These are phyloP conservation scores for Chaetodon trifascialis DNA, from an alignment of 2,113 vertebrate species.

Conservation along the genomic window DNA sequence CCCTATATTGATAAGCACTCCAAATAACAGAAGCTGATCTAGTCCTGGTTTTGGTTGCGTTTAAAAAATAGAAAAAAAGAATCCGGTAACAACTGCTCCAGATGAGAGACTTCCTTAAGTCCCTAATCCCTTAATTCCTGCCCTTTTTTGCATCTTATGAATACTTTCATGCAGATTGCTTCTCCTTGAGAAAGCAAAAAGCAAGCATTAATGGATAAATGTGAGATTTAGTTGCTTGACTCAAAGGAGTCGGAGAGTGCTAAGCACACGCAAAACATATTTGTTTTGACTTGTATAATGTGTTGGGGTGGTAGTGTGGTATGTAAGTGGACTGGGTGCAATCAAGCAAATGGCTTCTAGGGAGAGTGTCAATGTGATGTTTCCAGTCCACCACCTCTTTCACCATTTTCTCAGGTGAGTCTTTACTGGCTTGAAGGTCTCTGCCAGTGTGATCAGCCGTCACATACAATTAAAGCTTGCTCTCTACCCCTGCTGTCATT, in stretches of 20 bases:
- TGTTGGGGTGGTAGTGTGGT: neutral
- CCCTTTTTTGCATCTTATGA: constrained; percentile 28
- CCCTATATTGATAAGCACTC: neutral
- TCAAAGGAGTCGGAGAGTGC: constrained; percentile 34
- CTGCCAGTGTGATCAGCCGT: constrained; percentile 26
- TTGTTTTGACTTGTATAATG: constrained; percentile 39
- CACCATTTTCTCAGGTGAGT: constrained; percentile 59
- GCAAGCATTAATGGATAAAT: constrained; percentile 55
- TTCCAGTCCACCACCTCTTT: constrained; percentile 33
- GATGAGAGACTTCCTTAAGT: constrained; percentile 56
- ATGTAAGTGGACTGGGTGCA: constrained; percentile 10
- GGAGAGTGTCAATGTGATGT: constrained; percentile 48
- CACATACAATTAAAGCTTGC: constrained; percentile 64
- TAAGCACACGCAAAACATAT: constrained; percentile 2
- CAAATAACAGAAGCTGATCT: constrained; percentile 3
- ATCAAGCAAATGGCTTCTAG: constrained; percentile 14
- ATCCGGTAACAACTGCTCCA: constrained; percentile 36
- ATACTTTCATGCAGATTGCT: constrained; percentile 57
- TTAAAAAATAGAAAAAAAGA: constrained; percentile 16
- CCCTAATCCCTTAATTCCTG: constrained; percentile 56
- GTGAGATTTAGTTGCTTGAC: constrained; percentile 38
- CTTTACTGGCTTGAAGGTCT: constrained; percentile 48
- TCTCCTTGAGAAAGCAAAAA: constrained; percentile 34
- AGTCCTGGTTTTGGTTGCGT: neutral
- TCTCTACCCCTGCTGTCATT: constrained; percentile 39